Evolutionary conservation across 2,113 vertebrate species (phyloP).

Genomic region (Fulmarus glacialis): DNA sequence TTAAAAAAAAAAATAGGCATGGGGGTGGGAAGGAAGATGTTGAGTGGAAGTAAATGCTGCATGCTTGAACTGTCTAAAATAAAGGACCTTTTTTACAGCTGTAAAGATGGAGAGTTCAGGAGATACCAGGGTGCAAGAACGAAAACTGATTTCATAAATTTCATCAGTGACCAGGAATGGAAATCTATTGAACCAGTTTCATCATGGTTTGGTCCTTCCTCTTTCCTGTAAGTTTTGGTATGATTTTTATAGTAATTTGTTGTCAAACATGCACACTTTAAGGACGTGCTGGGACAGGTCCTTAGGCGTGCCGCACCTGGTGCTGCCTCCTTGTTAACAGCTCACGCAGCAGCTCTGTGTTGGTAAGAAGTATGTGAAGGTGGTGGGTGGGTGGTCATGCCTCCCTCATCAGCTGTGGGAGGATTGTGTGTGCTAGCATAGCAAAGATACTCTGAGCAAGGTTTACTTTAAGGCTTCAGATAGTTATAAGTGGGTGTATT

Average conservation of each 20-base stretch:
- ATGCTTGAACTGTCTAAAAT: neutral
- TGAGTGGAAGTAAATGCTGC: neutral
- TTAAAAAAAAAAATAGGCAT: neutral
- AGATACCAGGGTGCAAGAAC: constrained; percentile 91
- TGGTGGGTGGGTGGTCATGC: neutral
- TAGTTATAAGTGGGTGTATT: neutral
- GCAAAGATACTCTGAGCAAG: neutral
- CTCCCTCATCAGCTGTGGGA: neutral
- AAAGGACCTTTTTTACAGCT: constrained; percentile 60
- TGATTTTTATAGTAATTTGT: neutral
- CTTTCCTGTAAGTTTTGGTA: constrained; percentile 85
- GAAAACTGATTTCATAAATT: constrained; percentile 92
- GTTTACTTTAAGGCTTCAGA: neutral
- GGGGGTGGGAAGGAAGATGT: neutral
- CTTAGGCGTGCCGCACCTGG: neutral
- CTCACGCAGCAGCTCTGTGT: neutral
- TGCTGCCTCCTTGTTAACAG: neutral
- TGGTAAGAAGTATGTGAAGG: fast-evolving
- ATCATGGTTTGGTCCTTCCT: constrained; percentile 92
- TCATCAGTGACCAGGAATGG: constrained; percentile 93
- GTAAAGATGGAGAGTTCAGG: constrained; percentile 94
- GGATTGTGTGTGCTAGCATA: neutral
- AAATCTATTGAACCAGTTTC: constrained; percentile 87
- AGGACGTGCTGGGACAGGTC: neutral
- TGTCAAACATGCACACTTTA: fast-evolving